phyloP scores from a whole-genome alignment of 2,888 invertebrate genomes.

The Auanema sp. region DNA sequence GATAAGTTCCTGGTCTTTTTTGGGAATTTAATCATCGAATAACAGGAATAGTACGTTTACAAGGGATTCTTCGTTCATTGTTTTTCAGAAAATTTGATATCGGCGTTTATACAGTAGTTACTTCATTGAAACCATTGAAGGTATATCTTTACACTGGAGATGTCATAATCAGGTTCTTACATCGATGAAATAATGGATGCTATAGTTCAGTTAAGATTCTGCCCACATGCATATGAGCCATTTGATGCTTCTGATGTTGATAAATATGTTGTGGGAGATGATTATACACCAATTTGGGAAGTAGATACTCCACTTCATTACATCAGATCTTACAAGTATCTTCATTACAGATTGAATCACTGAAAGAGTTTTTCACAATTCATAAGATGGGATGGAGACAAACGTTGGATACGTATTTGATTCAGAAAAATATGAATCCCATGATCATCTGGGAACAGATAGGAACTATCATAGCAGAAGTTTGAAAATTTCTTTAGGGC shows the following conservation, averaged over 20 bases:
- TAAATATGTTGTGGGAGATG: conserved; percentile 91
- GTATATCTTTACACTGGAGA: conserved; percentile 87
- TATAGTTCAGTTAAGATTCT: conserved; percentile 74
- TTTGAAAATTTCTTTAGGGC: no score
- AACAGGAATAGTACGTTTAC: not conserved
- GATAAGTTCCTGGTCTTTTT: no score
- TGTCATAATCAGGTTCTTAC: conserved; percentile 72
- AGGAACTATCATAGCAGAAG: conserved; percentile 76
- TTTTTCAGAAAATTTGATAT: conserved; percentile 84
- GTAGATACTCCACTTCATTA: conserved; percentile 70
- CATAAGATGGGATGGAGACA: conserved; percentile 81
- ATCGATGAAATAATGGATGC: no score
- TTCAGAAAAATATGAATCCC: conserved; percentile 73
- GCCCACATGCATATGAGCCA: conserved; percentile 84
- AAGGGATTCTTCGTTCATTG: no score
- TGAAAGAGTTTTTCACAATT: conserved; percentile 64
- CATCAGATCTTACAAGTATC: not conserved
- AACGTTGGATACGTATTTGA: conserved; percentile 77
- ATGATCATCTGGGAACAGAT: conserved; percentile 79
- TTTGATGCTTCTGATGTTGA: conserved; percentile 79
- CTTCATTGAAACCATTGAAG: conserved; percentile 85
- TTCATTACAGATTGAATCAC: conserved; percentile 65
- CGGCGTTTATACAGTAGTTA: conserved; percentile 87
- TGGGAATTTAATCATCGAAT: no score
- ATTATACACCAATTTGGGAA: conserved; percentile 91